Percentiles rank a stretch among this genome's conserved stretches.
Conservation (phyloP, 1,140 invertebrate species). For the Nasonia longicornis region DNA sequence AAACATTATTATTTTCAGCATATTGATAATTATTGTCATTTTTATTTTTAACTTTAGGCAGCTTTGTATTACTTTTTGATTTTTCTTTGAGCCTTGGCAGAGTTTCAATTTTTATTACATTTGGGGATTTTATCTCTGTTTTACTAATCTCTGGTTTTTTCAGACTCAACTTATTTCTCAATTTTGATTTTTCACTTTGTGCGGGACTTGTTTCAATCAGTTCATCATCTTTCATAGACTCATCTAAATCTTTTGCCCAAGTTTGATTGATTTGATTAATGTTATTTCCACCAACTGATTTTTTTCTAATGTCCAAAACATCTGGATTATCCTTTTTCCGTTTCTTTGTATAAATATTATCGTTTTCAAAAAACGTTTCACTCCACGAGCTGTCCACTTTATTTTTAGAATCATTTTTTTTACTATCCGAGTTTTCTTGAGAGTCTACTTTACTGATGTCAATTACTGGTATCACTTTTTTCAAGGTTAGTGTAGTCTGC, state of each 20-base stretch:
- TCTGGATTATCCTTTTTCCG: neutral
- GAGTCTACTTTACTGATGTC: slow-evolving; percentile 32
- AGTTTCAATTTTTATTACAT: neutral
- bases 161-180: slow-evolving; percentile 41
- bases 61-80: neutral
- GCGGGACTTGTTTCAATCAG: slow-evolving; percentile 38
- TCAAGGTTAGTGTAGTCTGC: slow-evolving; percentile 39
- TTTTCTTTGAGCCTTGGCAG: neutral
- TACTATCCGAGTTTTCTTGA: neutral
- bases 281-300: neutral
- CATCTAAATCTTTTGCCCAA: neutral
- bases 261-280: neutral
- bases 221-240: slow-evolving; percentile 33
- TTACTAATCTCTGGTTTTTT: neutral
- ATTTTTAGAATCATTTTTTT: neutral
- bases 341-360: neutral
- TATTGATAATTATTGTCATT: neutral
- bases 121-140: neutral
- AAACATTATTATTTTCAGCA: neutral
- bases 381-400: neutral
- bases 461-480: slow-evolving; percentile 27
- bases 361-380: neutral
- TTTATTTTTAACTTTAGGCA: neutral
- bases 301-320: neutral
- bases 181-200: slow-evolving; percentile 38